Conservation (phyloP, 2,888 invertebrate species). For the Alloplasta piceator region DNA sequence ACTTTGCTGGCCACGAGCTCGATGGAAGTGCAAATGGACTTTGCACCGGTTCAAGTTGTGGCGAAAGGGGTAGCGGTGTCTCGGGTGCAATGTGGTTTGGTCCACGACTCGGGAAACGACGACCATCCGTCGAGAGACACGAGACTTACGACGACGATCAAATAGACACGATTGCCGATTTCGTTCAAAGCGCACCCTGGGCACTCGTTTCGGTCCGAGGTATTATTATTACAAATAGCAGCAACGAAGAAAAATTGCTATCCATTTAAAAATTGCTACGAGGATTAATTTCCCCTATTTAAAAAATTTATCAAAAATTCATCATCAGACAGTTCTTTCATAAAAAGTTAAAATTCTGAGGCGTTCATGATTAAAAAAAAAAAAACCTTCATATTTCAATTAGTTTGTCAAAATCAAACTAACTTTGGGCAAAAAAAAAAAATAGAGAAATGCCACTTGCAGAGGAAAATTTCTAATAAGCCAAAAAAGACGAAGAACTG, state of each 20-base stretch:
- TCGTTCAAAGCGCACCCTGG: constrained; percentile 82
- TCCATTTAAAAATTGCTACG: too few relatives aligned
- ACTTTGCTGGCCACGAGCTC: constrained; percentile 48
- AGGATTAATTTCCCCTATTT: too few relatives aligned
- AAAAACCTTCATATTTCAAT: too few relatives aligned
- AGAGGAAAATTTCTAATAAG: too few relatives aligned
- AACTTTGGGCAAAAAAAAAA: neutral
- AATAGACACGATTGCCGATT: constrained; percentile 80
- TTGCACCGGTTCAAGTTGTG: constrained; percentile 75
- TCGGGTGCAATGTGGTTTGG: constrained; percentile 84
- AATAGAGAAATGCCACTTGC: too few relatives aligned
- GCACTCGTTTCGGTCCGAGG: constrained; percentile 82
- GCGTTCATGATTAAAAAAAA: neutral
- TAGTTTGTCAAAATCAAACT: too few relatives aligned
- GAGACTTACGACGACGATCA: constrained; percentile 75
- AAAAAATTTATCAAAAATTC: too few relatives aligned
- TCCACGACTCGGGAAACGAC: constrained; percentile 84
- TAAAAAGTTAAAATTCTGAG: too few relatives aligned
- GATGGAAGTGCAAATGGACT: constrained; percentile 61
- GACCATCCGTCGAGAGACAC: constrained; percentile 79
- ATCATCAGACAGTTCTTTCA: too few relatives aligned
- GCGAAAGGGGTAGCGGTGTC: constrained; percentile 72
- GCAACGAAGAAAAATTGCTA: too few relatives aligned
- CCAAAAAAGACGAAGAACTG: neutral
- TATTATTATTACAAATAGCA: constrained; percentile 59